Evolutionary conservation across 1,140 invertebrate genomes (phyloP), one percentile per base, ranked within the genome.

Genomic region (Physella acuta): DNA sequence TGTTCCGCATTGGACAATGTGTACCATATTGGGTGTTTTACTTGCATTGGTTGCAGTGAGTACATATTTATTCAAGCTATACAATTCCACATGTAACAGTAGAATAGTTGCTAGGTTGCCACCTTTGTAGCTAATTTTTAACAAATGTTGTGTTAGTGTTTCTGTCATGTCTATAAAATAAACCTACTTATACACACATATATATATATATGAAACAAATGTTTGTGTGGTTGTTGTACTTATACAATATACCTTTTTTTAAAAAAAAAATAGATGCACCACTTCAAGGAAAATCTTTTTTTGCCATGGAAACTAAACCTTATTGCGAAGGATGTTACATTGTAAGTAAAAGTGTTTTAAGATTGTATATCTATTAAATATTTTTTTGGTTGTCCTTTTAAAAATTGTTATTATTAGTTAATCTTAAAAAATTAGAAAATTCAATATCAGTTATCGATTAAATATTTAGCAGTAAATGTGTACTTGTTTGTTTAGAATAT

Each of bases 1-100:
- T 98, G 95, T 81, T 95, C 94, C 17, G 96, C 96, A 2, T 95
- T 98, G 92, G 94, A 95, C 75, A 91, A 95, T 82, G 90, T 98
- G 56, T 99, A 95, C 81, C 97, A 99, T 84, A 94, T 97, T 33
- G 88, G 89, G 71, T 99, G 97, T 81, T 99, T 99, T 80, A 92
- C 91, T 34, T 99, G 97, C 82, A 90, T 90, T 75, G 89, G 91
- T 63, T 99, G 97, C 82, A 91, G 86, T 87, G 77, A 83, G 86
- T 85, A 55, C 20, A 17, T 33, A n/a, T n/a, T n/a, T n/a, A n/a
- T n/a, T n/a, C n/a, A n/a, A n/a, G n/a, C n/a, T n/a, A n/a, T n/a
- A n/a, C n/a, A n/a, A n/a, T n/a, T n/a, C n/a, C n/a, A n/a, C n/a
- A n/a, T n/a, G n/a, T n/a, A n/a, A n/a, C n/a, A n/a, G n/a, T n/a